Evolutionary conservation across 1,140 invertebrate genomes (phyloP).

Genomic region (Ridgeia piscesae): DNA sequence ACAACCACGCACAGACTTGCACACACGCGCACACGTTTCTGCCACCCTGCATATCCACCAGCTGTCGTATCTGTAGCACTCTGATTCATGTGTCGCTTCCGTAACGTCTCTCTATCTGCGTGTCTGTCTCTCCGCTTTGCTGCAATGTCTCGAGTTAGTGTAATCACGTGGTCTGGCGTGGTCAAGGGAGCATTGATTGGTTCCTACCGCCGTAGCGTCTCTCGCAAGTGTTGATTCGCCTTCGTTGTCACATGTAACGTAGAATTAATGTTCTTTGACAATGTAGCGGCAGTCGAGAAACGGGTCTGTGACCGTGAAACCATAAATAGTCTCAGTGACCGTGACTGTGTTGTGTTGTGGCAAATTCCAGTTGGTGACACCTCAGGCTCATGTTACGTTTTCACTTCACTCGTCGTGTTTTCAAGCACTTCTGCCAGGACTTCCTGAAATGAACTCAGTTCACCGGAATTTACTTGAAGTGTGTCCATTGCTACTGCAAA

Average conservation of each 20-base stretch:
- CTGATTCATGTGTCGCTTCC: not conserved
- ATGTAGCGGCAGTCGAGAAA: not conserved
- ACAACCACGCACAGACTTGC: not conserved
- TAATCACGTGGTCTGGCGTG: constrained; percentile 2
- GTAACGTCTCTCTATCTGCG: not conserved
- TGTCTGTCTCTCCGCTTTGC: not conserved
- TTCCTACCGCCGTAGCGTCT: not conserved
- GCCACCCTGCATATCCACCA: no score
- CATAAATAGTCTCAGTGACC: not conserved
- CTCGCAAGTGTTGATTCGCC: not conserved
- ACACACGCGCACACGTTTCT: not conserved
- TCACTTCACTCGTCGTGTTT: no score
- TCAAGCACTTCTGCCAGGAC: no score
- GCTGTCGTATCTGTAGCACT: not conserved
- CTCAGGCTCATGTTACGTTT: not conserved
- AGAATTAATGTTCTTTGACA: not conserved
- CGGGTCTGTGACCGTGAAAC: not conserved
- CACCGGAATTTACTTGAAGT: no score
- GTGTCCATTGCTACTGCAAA: no score
- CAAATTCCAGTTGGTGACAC: no score
- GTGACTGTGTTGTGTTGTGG: no score
- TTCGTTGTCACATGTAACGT: not conserved
- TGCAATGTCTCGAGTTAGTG: not conserved
- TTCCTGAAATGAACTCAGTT: no score
- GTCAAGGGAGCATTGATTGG: constrained; percentile 7